phyloP scores from a whole-genome alignment of 2,888 invertebrate genomes.

The Drosophila mettleri region DNA sequence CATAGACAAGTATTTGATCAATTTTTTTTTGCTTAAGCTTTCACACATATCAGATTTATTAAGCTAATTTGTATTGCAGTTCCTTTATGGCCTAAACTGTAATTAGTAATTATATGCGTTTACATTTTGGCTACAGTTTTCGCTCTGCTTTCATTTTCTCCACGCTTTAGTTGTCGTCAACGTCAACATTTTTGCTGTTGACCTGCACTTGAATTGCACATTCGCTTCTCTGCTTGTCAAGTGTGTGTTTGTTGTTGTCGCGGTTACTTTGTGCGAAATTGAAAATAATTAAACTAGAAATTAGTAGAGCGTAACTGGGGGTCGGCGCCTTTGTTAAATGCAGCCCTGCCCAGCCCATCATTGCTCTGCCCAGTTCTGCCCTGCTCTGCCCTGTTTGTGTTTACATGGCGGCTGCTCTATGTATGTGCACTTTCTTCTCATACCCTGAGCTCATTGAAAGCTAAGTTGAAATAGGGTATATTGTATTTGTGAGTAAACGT shows the following conservation, averaged over 20 bases:
- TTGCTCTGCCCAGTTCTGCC: conserved; percentile 17
- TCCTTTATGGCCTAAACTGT: not conserved
- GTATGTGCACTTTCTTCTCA: not conserved
- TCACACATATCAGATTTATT: not conserved
- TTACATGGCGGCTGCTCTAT: conserved; percentile 15
- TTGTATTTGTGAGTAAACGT: not conserved
- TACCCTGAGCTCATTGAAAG: not conserved
- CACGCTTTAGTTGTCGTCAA: not conserved
- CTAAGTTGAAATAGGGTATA: not conserved
- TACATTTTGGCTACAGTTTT: conserved; percentile 22
- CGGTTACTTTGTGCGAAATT: conserved; percentile 74
- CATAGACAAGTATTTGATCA: not conserved
- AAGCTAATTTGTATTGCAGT: not conserved
- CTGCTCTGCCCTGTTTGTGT: conserved; percentile 8
- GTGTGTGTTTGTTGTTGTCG: conserved; percentile 57
- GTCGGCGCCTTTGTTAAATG: conserved; percentile 40
- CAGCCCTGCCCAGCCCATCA: conserved; percentile 20
- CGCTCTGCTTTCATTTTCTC: not conserved
- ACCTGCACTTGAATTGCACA: conserved; percentile 66
- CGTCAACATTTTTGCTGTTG: conserved; percentile 30
- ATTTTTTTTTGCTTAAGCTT: not conserved
- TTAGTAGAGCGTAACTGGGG: conserved; percentile 74
- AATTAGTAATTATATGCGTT: conserved; percentile 17
- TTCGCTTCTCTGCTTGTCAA: conserved; percentile 58
- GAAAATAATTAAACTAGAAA: conserved; percentile 76